These are phyloP conservation scores for Stenodema calcarata DNA, from an alignment of 2,888 invertebrate species.

Conservation along the genomic window DNA sequence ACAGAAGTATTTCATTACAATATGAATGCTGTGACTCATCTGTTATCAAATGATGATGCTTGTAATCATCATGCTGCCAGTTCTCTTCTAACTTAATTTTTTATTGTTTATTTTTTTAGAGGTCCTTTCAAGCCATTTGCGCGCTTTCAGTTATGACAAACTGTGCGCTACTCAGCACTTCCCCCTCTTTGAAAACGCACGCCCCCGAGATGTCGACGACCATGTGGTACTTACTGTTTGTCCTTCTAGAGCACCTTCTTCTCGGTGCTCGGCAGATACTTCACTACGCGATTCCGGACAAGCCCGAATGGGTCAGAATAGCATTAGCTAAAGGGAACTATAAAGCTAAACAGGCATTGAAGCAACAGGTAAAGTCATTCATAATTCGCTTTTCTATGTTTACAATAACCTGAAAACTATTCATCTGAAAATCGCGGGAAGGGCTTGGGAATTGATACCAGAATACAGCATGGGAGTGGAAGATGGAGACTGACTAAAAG, in stretches of 20 bases:
- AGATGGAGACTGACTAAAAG: too few species aligned
- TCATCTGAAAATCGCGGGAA: too few species aligned
- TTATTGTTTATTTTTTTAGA: slow-evolving; percentile 60
- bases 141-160: slow-evolving; percentile 76
- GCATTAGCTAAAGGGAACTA: slow-evolving; percentile 69
- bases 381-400: neutral
- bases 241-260: slow-evolving; percentile 73
- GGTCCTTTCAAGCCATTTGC: slow-evolving; percentile 72
- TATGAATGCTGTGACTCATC: too few species aligned
- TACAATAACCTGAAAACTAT: too few species aligned
- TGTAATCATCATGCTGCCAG: too few species aligned
- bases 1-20: too few species aligned
- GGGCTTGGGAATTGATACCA: too few species aligned
- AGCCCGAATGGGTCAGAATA: slow-evolving; percentile 72
- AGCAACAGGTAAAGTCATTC: slow-evolving; percentile 63
- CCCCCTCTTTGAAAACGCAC: slow-evolving; percentile 67
- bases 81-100: too few species aligned
- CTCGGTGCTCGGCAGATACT: slow-evolving; percentile 71
- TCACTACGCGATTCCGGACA: slow-evolving; percentile 73
- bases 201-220: slow-evolving; percentile 60
- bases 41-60: too few species aligned
- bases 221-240: slow-evolving; percentile 70
- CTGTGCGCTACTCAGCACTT: slow-evolving; percentile 74
- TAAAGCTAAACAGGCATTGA: slow-evolving; percentile 70
- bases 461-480: too few species aligned